Evolutionary conservation across 2,797 vertebrate genomes (phyloP).

Genomic region (Catamblyrhynchus diadema): DNA sequence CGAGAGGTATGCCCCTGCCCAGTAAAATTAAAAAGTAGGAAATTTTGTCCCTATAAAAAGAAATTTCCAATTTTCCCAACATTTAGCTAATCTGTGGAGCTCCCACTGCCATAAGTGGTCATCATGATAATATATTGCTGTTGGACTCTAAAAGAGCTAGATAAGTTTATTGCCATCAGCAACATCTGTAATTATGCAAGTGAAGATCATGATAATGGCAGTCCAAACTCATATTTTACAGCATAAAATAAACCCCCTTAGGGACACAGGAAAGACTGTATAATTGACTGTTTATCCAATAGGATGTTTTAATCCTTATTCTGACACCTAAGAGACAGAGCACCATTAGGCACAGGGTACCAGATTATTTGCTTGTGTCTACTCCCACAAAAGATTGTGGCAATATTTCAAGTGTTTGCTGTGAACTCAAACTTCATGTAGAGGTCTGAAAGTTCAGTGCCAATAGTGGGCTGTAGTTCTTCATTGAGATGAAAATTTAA

Average conservation of each 20-base stretch:
- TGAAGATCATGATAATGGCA: neutral
- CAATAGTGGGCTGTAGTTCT: neutral
- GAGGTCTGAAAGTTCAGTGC: neutral
- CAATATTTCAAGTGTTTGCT: neutral
- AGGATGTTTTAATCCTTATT: neutral
- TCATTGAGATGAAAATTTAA: neutral
- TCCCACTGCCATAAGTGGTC: neutral
- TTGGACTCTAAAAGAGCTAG: neutral
- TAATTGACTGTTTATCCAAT: neutral
- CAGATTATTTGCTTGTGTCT: neutral
- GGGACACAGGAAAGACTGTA: neutral
- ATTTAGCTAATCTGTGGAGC: constrained; percentile 18
- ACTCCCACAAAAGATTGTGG: neutral
- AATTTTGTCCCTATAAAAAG: constrained; percentile 21
- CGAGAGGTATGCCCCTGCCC: neutral
- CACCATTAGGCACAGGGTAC: neutral
- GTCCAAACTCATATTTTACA: neutral
- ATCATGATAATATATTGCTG: constrained; percentile 16
- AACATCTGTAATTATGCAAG: constrained; percentile 11
- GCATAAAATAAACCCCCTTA: neutral
- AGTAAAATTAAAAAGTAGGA: constrained; percentile 37
- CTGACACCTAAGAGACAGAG: neutral
- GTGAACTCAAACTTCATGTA: neutral
- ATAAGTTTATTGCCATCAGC: constrained; percentile 6
- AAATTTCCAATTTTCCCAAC: neutral